phyloP scores from a whole-genome alignment of 2,797 vertebrate species.

The Brachyrhaphis roseni region DNA sequence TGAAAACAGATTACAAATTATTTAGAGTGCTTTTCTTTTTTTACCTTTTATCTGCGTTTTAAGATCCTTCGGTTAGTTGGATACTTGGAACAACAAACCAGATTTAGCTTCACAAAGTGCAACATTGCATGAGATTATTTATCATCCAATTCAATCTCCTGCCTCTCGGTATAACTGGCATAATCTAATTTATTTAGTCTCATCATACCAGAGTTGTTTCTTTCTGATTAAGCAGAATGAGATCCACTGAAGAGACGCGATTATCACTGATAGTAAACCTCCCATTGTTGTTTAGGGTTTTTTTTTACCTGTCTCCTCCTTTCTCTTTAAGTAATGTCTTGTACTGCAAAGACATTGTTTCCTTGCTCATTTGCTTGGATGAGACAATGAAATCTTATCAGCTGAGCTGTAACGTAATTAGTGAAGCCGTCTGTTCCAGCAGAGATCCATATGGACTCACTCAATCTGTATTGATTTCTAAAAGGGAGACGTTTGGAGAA shows the following conservation, averaged over 20 bases:
- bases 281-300: not conserved
- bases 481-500: conserved; percentile 37
- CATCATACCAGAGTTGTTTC: conserved; percentile 3
- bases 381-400: conserved; percentile 47
- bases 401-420: conserved; percentile 53
- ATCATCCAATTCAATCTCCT: not conserved
- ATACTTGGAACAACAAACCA: not conserved
- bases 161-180: not conserved
- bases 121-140: not conserved
- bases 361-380: conserved; percentile 18
- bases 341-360: conserved; percentile 18
- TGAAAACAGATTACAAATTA: not conserved
- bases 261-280: conserved; percentile 19
- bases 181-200: not conserved
- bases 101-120: conserved; percentile 1
- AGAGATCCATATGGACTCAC: conserved; percentile 45
- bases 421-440: conserved; percentile 36
- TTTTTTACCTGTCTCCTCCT: not conserved
- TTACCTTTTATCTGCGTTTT: not conserved
- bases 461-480: conserved; percentile 57
- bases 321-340: conserved; percentile 31
- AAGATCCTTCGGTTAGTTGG: not conserved
- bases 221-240: conserved; percentile 6
- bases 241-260: not conserved
- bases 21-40: not conserved